phyloP scores from a whole-genome alignment of 2,113 vertebrate species.

The Fregata magnificens region DNA sequence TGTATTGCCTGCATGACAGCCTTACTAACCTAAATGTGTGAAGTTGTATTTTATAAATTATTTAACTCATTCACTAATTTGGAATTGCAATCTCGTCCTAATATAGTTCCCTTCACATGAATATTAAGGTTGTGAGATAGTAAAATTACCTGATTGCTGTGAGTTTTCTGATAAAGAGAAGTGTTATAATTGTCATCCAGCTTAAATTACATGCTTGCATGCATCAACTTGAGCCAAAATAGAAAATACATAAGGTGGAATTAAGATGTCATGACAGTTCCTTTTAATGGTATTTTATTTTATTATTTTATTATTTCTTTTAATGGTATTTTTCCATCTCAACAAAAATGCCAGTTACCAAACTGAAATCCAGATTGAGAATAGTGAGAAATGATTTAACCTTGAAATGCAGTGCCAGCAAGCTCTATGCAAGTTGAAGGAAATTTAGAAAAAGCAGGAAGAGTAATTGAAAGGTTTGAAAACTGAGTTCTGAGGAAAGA shows the following conservation, averaged over 20 bases:
- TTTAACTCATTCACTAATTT: background rate
- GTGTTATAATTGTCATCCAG: background rate
- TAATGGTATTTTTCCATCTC: background rate
- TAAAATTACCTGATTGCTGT: background rate
- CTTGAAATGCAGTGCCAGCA: background rate
- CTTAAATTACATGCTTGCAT: background rate
- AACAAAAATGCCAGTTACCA: background rate
- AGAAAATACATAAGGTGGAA: background rate
- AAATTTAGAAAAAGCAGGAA: background rate
- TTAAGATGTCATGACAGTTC: background rate
- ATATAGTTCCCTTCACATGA: background rate
- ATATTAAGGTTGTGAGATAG: background rate
- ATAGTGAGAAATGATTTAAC: background rate
- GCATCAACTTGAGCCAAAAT: background rate
- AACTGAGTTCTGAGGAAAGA: background rate
- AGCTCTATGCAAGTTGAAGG: background rate
- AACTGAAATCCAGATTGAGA: background rate
- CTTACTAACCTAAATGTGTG: background rate
- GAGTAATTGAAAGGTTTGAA: background rate
- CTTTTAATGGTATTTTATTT: background rate
- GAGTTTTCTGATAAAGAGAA: background rate
- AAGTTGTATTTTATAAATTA: background rate
- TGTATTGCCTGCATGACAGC: background rate
- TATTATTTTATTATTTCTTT: no score
- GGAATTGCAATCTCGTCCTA: background rate